Conservation (phyloP, 1,140 invertebrate genomes). For the Oncopeltus fasciatus region DNA sequence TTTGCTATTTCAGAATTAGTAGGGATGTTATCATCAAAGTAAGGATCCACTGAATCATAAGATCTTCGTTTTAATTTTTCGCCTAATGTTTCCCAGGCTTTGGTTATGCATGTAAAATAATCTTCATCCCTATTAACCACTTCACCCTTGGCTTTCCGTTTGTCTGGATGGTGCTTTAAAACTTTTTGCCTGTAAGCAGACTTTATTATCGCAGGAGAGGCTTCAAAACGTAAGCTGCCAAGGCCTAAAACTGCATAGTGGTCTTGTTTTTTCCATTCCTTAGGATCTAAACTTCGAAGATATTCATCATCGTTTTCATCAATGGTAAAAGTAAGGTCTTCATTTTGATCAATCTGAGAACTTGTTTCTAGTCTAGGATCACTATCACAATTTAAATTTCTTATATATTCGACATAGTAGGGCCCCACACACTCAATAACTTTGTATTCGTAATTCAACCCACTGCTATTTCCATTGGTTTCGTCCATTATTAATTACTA, state of each 20-base stretch:
- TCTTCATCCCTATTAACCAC: conserved; percentile 74
- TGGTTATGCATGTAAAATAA: conserved; percentile 98
- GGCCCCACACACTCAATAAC: conserved; percentile 25
- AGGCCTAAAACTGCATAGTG: conserved; percentile 90
- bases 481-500: neutral
- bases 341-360: conserved; percentile 17
- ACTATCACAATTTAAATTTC: conserved; percentile 6
- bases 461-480: neutral
- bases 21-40: conserved; percentile 82
- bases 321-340: conserved; percentile 35
- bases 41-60: conserved; percentile 91
- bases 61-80: conserved; percentile 65
- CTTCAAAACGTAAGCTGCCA: conserved; percentile 58
- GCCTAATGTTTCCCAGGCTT: conserved; percentile 84
- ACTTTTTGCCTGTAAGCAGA: conserved; percentile 65
- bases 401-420: conserved; percentile 21
- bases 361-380: neutral
- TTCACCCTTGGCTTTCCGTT: conserved; percentile 76
- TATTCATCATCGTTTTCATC: conserved; percentile 69
- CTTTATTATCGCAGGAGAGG: conserved; percentile 83
- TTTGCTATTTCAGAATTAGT: conserved; percentile 51
- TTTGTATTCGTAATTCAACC: neutral
- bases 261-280: conserved; percentile 91
- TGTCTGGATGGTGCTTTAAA: conserved; percentile 93
- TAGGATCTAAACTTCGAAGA: conserved; percentile 80